A percentile compares a stretch with the other conserved stretches of the same genome.
phyloP scores from a whole-genome alignment of 2,797 vertebrate species.

The Philypnodon macrostomus region DNA sequence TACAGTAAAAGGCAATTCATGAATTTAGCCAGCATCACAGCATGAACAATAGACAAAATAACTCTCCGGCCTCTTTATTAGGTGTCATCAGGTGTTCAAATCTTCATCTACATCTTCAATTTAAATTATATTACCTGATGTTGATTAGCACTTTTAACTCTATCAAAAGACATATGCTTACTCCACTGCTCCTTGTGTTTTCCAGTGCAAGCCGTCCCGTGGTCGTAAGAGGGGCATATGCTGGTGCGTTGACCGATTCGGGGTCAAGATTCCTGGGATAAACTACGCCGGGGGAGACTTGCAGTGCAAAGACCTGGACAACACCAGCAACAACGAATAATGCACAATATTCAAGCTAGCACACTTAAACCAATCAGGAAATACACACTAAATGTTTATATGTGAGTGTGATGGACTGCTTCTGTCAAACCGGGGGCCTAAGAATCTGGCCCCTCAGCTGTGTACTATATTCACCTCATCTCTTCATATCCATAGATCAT shows the following conservation, averaged over 20 bases:
- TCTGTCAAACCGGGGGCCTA: background rate
- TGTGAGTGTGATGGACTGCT: constrained; percentile 54
- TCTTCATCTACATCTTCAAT: too few relatives aligned
- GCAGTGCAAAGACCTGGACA: constrained; percentile 90
- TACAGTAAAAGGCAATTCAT: too few relatives aligned
- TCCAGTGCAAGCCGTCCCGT: constrained; percentile 93
- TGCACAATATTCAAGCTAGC: constrained; percentile 55
- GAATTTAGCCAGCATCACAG: too few relatives aligned
- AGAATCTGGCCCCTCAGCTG: constrained; percentile 39
- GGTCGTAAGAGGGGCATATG: constrained; percentile 93
- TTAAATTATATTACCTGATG: too few relatives aligned
- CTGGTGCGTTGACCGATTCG: constrained; percentile 96
- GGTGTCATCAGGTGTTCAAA: too few relatives aligned
- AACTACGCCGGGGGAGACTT: constrained; percentile 86
- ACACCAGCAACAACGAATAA: constrained; percentile 85
- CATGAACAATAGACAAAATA: too few relatives aligned
- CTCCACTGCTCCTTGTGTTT: too few relatives aligned
- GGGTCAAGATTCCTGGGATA: constrained; percentile 87
- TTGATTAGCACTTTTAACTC: too few relatives aligned
- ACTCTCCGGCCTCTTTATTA: too few relatives aligned
- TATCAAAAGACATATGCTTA: too few relatives aligned
- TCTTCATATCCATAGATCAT: constrained; percentile 57
- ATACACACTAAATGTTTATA: constrained; percentile 28
- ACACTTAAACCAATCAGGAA: constrained; percentile 59
- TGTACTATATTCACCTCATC: constrained; percentile 41